Base-by-base conservation (phyloP, 2,113 vertebrate species). In the Spermophilus dauricus region DNA sequence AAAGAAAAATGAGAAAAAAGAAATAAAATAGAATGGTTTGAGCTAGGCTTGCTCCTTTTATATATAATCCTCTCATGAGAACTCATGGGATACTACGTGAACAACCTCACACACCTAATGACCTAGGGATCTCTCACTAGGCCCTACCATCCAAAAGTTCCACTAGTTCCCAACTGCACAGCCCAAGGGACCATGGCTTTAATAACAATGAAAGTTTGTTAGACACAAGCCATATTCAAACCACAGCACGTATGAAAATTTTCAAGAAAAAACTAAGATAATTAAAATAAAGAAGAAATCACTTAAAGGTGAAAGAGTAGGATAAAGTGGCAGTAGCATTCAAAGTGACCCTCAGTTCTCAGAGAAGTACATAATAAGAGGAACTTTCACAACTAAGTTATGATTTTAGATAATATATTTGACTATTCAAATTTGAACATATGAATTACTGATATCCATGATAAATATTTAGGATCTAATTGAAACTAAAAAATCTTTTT, bases 401-500 rank as follows among this genome's bases (percentile, higher is more conserved):
- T 42, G 39, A 42, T 42, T 42, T 42, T 42, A 42, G 39, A 42
- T 42, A 42, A 42, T 42, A 42, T 42, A 42, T 42, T 42, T 42
- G 39, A 42, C 39, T 42, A 42, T 32, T 86, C 30, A 92, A 53
- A 81, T 83, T 39, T 42, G 22, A 93, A 61, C 89, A 92, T 76
- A 81, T 13, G 30, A 81, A 85, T 81, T 81, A 65, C 18, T 90
- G 37, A 58, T 45, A 67, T 14, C 11, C 65, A 12, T 70, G 78
- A 82, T 26, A n/a, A 82, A 82, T 28, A 85, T 17, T 84, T 30
- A 93, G 22, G 48, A 56, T 48, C 11, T 80, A 96, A 93, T 17
- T 58, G n/a, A 93, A 86, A 83, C 18, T 87, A 76, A 69, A 30
- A 82, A 76, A 45, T 92, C 37, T 77, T 84, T 58, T 85, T 88